These are phyloP conservation scores for Arizona elegans DNA, from an alignment of 2,113 vertebrate genomes.

Conservation along the genomic window DNA sequence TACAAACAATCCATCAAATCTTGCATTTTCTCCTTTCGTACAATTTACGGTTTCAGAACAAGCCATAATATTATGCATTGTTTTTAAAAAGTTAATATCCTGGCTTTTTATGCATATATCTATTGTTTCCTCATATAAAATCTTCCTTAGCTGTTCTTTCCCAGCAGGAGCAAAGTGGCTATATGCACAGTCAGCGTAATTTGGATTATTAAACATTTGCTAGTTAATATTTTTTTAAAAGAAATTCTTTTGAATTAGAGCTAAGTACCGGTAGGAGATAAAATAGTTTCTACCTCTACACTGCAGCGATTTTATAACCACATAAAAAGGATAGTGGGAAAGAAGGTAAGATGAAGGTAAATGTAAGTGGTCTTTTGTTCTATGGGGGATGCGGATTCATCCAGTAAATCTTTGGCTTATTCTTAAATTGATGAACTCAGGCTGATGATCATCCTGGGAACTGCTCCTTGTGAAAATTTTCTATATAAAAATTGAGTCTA, in stretches of 20 bases:
- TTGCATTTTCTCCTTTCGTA: not conserved
- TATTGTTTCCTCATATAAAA: not conserved
- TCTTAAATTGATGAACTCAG: conserved; percentile 47
- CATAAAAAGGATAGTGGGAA: not conserved
- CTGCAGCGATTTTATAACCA: not conserved
- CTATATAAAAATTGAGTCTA: conserved; percentile 42
- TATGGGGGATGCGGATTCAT: conserved; percentile 40
- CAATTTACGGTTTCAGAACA: not conserved
- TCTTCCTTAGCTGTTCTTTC: not conserved
- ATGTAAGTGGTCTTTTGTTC: conserved; percentile 18
- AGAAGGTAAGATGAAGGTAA: not conserved
- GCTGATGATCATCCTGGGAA: conserved; percentile 51
- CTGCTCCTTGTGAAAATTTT: not conserved
- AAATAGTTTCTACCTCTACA: not conserved
- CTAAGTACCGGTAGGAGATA: not conserved
- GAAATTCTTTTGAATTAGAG: not conserved
- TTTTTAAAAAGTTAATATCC: not conserved
- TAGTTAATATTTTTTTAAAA: conserved; percentile 4
- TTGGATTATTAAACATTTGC: not conserved
- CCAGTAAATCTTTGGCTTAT: not conserved
- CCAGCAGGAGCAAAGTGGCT: not conserved
- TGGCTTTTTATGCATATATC: not conserved
- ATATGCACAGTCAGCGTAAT: not conserved
- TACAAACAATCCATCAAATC: not conserved
- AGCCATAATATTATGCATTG: not conserved